These are phyloP conservation scores for Uria lomvia DNA, from an alignment of 2,113 vertebrate genomes.

Conservation along the genomic window DNA sequence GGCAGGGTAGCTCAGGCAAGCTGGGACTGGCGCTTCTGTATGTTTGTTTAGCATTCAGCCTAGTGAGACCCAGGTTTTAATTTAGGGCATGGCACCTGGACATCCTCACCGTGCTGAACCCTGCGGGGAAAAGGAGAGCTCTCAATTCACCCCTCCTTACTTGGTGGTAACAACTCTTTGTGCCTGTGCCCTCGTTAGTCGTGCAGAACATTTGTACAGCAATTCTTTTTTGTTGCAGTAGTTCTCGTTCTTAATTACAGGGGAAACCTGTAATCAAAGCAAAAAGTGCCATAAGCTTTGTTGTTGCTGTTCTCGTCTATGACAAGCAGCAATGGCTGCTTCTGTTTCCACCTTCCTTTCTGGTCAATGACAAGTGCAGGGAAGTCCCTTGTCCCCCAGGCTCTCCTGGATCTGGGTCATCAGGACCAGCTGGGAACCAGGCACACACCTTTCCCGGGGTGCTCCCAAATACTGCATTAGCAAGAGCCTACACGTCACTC, in stretches of 20 bases:
- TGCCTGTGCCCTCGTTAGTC: not conserved
- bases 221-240: not conserved
- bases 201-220: not conserved
- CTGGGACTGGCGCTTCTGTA: not conserved
- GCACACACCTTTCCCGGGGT: not conserved
- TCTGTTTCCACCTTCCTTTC: not conserved
- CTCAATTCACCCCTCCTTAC: not conserved
- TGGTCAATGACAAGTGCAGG: not conserved
- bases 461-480: not conserved
- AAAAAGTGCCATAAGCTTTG: not conserved
- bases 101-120: not conserved
- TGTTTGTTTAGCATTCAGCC: not conserved
- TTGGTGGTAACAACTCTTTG: not conserved
- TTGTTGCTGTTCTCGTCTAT: not conserved
- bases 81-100: not conserved
- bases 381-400: not conserved
- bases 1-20: not conserved
- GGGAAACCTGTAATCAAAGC: not conserved
- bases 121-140: not conserved
- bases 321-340: not conserved
- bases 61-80: not conserved
- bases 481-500: not conserved
- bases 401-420: not conserved
- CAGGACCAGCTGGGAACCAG: not conserved
- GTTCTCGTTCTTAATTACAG: constrained; percentile 11